Evolutionary conservation across 2,888 invertebrate genomes (phyloP), one percentile per base, ranked within the genome.

Genomic region (Tachina grossa): DNA sequence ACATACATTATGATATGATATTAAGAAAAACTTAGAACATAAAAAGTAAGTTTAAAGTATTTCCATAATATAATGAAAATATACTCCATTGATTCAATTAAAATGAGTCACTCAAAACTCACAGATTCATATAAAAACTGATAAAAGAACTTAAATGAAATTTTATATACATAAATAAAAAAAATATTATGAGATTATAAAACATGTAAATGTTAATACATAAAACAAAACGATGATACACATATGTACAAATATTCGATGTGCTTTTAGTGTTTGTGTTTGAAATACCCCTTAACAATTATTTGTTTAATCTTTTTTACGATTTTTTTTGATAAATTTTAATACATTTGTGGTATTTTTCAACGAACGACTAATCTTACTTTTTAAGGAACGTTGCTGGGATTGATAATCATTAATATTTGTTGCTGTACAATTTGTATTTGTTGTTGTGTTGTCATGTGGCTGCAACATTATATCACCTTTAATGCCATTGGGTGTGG

Each of bases 311-410:
- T 83, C 61, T 43, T 49, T 53, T 68, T 22, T 63, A 39, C 63
- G 61, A 80, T 71, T 57, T 80, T 43, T 68, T 87, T 90, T 91
- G 51, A 93, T 93, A 93, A 94, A 89, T 93, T 94, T 94, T 66
- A 90, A 88, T 83, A 88, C 89, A 86, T 90, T 88, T 88, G 89
- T 91, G 43, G 91, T 91, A 89, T 90, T 89, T 88, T 90, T 91
- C 51, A 92, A 87, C 41, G 91, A 90, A 87, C 88, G 88, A 85
- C 89, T 87, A 87, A 92, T 92, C 94, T 94, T 94, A 95, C 95
- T 93, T 94, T 94, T 95, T 88, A 93, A 93, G 91, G 95, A 94
- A 90, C 94, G 93, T 85, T 92, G 91, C 84, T 92, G 91, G 19
- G 79, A 66, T 88, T 90, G 91, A 88, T 91, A 91, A 88, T 92